phyloP scores from a whole-genome alignment of 2,797 vertebrate species.

The Gallinago solitaria region DNA sequence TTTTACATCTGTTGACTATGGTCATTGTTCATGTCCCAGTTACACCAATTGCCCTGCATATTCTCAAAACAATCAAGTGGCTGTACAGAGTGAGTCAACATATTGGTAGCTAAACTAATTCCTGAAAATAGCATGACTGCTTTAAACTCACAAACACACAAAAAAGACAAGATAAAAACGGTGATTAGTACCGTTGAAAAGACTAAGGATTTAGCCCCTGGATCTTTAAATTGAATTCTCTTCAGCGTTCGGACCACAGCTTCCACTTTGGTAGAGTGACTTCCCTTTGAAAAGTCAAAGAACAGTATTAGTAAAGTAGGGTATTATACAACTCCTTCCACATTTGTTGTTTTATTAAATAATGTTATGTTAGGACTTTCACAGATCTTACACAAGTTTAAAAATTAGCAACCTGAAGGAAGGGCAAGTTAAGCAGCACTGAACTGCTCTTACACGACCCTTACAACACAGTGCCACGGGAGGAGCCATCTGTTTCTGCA shows the following conservation, averaged over 20 bases:
- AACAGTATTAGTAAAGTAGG: not conserved
- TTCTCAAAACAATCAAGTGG: not conserved
- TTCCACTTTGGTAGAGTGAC: conserved; percentile 99
- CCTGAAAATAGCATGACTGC: not conserved
- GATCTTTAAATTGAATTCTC: conserved; percentile 91
- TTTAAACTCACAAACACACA: not conserved
- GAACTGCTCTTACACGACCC: not conserved
- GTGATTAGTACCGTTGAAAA: conserved; percentile 92
- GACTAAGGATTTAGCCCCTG: conserved; percentile 93
- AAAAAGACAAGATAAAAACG: not conserved
- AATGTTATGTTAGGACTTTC: not conserved
- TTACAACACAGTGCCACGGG: accelerated
- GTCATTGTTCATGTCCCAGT: not conserved
- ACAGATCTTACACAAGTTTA: not conserved
- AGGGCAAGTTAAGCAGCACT: not conserved
- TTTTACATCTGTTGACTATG: not conserved
- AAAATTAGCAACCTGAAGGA: not conserved
- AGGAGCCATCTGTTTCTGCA: not conserved
- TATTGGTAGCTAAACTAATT: not conserved
- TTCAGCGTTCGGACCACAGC: conserved; percentile 94
- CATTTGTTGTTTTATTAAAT: not conserved
- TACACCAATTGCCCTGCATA: not conserved
- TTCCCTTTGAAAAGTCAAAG: conserved; percentile 85
- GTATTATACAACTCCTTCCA: not conserved
- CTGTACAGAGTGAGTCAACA: not conserved